These are phyloP conservation scores for Muricea muricata DNA, from an alignment of 92 coral and sea anemone species.

Conservation along the genomic window DNA sequence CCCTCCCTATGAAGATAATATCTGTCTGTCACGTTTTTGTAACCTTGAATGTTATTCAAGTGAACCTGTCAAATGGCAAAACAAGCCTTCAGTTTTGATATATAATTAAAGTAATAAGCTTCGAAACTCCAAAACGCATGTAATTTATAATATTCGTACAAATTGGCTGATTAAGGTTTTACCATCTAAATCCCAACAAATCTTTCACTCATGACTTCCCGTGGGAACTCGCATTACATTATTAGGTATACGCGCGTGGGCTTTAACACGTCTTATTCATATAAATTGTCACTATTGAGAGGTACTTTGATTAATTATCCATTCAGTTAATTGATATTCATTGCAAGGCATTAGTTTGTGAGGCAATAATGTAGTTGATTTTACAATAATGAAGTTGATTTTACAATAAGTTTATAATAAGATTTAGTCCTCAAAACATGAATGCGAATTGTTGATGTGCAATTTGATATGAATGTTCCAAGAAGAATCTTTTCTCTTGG, in stretches of 20 bases:
- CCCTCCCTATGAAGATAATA: too few relatives aligned
- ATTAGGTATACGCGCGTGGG: background rate
- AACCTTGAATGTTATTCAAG: background rate
- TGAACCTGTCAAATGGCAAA: background rate
- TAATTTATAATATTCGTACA: background rate
- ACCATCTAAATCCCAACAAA: background rate
- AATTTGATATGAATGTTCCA: background rate
- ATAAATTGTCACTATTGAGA: background rate
- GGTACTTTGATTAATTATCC: too few relatives aligned
- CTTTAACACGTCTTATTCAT: background rate
- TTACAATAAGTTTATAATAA: too few relatives aligned
- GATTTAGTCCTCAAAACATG: too few relatives aligned
- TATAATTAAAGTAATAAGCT: background rate
- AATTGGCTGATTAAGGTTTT: constrained; percentile 1
- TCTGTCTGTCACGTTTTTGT: too few relatives aligned
- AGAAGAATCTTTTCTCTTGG: background rate
- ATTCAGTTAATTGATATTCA: too few relatives aligned
- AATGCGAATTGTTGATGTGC: background rate
- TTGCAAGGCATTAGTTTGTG: background rate
- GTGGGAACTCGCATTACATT: background rate
- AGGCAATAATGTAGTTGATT: background rate
- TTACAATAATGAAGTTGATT: too few relatives aligned
- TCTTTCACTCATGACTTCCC: background rate
- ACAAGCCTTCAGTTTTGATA: background rate
- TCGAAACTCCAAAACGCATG: background rate